Evolutionary conservation across 2,797 vertebrate species (phyloP), one percentile per base, ranked within the genome.

Genomic region (Hoplostethus atlanticus): DNA sequence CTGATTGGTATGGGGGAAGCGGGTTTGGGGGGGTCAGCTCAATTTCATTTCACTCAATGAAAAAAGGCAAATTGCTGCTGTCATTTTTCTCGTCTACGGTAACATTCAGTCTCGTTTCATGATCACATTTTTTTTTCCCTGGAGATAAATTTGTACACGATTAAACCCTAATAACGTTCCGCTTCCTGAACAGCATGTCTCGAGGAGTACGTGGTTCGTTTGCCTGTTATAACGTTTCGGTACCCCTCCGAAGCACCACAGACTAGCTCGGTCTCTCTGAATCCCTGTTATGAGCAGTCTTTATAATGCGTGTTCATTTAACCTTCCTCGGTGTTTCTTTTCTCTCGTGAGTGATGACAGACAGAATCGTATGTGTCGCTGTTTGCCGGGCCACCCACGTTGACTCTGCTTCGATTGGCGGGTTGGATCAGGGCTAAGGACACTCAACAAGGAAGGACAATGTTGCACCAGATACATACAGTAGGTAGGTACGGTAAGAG

Each of bases 401-500:
- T 48, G 71, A 57, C 61, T 81, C 69, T 65, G 84, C 79, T 76
- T 64, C 81, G 72, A 79, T 68, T 57, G 55, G 61, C 71, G 53
- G 72, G 56, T 65, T 47, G 51, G 57, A 66, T 82, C 54, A 28
- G 68, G 63, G 62, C 46, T 28, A 16, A 81, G 60, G 64, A 71
- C 68, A 79, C 38, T 69, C 42, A 2, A 84, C 70, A 56, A 67
- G 34, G 59, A 68, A n/a, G 58, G 83, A 68, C 47, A 69, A 38
- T n/a, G 80, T 61, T 81, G 79, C 77, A 86, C 70, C 81, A 85
- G 86, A 83, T 34, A 83, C 78, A 73, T 66, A 87, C 73, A 79
- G 77, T 64, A 64, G 51, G 68, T 57, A 55, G 68, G 71, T 56
- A 75, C 64, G 44, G 64, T 53, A 62, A 21, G 68, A 70, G 62